Conservation (phyloP, 2,888 invertebrate species). For the Aleiodes testaceus region DNA sequence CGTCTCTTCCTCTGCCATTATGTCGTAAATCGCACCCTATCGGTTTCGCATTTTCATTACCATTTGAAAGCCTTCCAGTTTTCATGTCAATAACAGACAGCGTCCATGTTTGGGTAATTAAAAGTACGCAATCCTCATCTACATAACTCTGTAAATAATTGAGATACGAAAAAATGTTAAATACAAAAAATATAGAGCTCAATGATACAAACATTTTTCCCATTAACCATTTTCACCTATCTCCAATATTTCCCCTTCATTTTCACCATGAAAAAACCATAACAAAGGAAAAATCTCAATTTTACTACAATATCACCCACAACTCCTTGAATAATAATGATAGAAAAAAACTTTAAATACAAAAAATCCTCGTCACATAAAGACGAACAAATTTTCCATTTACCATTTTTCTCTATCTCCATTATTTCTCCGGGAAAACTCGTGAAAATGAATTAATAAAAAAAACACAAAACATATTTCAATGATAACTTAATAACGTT, state of each 20-base stretch:
- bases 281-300: too few relatives aligned
- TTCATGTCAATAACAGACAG: slow-evolving; percentile 17
- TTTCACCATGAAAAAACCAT: too few relatives aligned
- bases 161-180: background rate
- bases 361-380: too few relatives aligned
- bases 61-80: slow-evolving; percentile 21
- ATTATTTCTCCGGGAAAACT: too few relatives aligned
- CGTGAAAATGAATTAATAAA: too few relatives aligned
- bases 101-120: background rate
- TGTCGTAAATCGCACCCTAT: slow-evolving; percentile 33
- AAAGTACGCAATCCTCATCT: background rate
- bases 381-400: too few relatives aligned
- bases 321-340: too few relatives aligned
- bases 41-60: slow-evolving; percentile 36
- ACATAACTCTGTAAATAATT: background rate
- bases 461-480: background rate
- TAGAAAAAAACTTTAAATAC: too few relatives aligned
- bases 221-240: background rate
- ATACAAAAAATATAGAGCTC: too few relatives aligned
- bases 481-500: slow-evolving; percentile 3
- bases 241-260: too few relatives aligned
- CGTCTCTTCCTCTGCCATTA: slow-evolving; percentile 34
- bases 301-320: too few relatives aligned
- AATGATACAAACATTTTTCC: background rate
- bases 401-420: too few relatives aligned